Evolutionary conservation across 2,888 invertebrate species (phyloP).

Genomic region (Dendrolimus pini): DNA sequence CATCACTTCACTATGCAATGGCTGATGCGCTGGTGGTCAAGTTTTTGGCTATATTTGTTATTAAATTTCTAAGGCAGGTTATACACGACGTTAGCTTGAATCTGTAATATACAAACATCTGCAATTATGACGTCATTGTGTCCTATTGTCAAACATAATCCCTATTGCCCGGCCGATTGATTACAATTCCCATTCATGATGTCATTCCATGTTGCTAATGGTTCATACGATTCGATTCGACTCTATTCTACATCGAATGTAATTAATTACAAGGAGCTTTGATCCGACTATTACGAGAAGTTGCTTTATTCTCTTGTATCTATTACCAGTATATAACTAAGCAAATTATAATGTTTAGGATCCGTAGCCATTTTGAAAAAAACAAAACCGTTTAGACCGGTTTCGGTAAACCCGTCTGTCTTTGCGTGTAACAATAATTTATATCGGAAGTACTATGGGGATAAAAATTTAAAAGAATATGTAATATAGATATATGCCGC

Average conservation of each 20-base stretch:
- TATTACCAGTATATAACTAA: no score
- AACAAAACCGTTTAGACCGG: no score
- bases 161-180: conserved; percentile 54
- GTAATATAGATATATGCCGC: no score
- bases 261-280: conserved; percentile 3
- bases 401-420: no score
- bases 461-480: no score
- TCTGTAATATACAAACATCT: conserved; percentile 28
- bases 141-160: conserved; percentile 23
- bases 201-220: conserved; percentile 26
- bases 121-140: conserved; percentile 25
- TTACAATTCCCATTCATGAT: conserved; percentile 47
- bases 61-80: not conserved
- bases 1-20: no score
- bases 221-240: conserved; percentile 21
- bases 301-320: not conserved
- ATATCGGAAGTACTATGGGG: no score
- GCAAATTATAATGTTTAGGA: no score
- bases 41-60: no score
- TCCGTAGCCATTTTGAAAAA: no score
- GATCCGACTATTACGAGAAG: conserved; percentile 2
- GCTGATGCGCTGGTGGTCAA: no score
- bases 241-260: conserved; percentile 9
- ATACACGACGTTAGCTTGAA: conserved; percentile 3
- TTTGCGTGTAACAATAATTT: no score